These are phyloP conservation scores for Drosophila birchii DNA, from an alignment of 2,888 invertebrate genomes.

Conservation along the genomic window DNA sequence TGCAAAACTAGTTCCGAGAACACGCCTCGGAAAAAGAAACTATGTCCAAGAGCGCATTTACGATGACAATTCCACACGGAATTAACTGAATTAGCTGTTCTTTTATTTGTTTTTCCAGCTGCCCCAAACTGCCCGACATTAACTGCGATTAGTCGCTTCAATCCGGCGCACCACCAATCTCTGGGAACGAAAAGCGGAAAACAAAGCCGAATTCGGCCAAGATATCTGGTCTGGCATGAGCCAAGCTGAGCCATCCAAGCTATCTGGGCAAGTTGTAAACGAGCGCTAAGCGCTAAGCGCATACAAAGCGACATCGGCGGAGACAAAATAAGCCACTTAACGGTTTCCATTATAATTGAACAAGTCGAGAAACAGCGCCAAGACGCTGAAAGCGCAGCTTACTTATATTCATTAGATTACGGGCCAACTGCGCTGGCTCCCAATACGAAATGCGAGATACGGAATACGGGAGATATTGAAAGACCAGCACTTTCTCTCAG, in stretches of 20 bases:
- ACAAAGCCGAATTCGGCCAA: conserved; percentile 20
- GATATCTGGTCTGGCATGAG: conserved; percentile 54
- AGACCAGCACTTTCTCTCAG: conserved; percentile 71
- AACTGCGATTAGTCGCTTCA: conserved; percentile 43
- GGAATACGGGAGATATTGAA: conserved; percentile 70
- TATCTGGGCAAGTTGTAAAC: conserved; percentile 46
- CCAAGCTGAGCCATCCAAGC: conserved; percentile 13
- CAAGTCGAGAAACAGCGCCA: conserved; percentile 35
- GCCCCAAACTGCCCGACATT: conserved; percentile 41
- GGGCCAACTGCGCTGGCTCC: conserved; percentile 47
- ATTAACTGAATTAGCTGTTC: conserved; percentile 40
- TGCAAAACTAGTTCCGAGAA: conserved; percentile 46
- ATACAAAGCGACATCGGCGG: conserved; percentile 55
- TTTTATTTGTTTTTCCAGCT: conserved; percentile 30
- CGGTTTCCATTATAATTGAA: conserved; percentile 76
- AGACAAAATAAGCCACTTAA: conserved; percentile 77
- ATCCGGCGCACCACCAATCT: conserved; percentile 25
- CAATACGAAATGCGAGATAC: conserved; percentile 56
- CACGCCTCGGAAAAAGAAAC: conserved; percentile 44
- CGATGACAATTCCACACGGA: conserved; percentile 34
- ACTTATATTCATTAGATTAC: conserved; percentile 69
- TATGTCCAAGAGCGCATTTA: conserved; percentile 13
- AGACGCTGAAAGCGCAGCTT: conserved; percentile 48
- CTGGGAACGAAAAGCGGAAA: conserved; percentile 23
- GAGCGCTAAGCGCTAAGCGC: conserved; percentile 57